Base-by-base conservation (phyloP, 2,888 invertebrate genomes). In the Platycheirus rosarum region DNA sequence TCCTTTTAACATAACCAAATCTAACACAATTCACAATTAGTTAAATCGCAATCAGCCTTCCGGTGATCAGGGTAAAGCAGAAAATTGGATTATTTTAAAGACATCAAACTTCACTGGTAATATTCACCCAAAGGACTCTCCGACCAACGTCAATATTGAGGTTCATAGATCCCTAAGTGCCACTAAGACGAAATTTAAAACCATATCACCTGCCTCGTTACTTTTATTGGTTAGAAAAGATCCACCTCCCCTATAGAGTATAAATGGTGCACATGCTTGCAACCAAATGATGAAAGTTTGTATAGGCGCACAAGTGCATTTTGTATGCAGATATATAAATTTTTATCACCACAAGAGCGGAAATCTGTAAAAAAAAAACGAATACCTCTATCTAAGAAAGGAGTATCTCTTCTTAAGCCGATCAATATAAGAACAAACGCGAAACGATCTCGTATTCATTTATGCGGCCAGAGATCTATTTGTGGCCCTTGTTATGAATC, bases 111-210 rank as follows among this genome's bases (percentile, higher is more conserved):
- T 13, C 3, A 8, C 13, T 53, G 40, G 14, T 23, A 0, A 40
- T 40, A 44, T 60, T 44, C 57, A 57, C 40, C 40, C 26, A 7
- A 2, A 14, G 16, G 16, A 23, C 23, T 57, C 13, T 60, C 40
- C 60, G 11, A 35, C 18, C 32, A 66, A 29, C 48, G 53, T 49
- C 57, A 49, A 70, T 70, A 75, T 57, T 57, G 63, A 75, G 60
- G 75, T 75, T 75, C 80, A 80, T 80, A 69, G 75, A 70, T 80
- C 75, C 68, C 75, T 75, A 70, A 75, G 55, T 80, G 80, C 73
- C 74, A 66, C 78, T 68, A 55, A 66, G 78, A 66, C 73, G 74
- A 80, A 80, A 71, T 71, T 63, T 66, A 63, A 77, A 82, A 77
- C 76, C 77, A 82, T 76, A 76, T 82, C 82, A 82, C 82, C 82